Percentiles rank a stretch among this genome's conserved stretches.
Conservation (phyloP, 2,797 vertebrate species). For the Labeo calbasu region DNA sequence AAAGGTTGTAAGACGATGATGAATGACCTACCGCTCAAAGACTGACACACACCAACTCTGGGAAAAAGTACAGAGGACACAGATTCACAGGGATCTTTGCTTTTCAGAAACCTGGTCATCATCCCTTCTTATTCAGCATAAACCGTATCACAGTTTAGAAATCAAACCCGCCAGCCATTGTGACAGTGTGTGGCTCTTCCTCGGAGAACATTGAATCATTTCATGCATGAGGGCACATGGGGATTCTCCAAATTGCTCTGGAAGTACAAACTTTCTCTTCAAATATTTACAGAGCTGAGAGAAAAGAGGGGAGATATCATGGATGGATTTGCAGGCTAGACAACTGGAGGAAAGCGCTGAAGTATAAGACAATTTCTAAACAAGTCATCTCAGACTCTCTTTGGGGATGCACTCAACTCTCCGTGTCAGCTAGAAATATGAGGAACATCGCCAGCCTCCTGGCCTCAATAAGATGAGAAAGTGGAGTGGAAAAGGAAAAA, state of each 20-base stretch:
- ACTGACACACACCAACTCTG: not conserved
- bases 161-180: not conserved
- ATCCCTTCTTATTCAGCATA: slow-evolving; percentile 3
- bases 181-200: slow-evolving; percentile 6
- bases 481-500: not conserved
- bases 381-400: slow-evolving; percentile 44
- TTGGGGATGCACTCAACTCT: slow-evolving; percentile 44
- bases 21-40: slow-evolving; percentile 44
- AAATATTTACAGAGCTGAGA: slow-evolving; percentile 34
- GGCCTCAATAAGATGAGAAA: slow-evolving; percentile 40
- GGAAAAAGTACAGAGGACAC: not conserved
- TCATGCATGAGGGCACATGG: slow-evolving; percentile 38
- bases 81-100: not conserved
- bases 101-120: not conserved
- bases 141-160: slow-evolving; percentile 2
- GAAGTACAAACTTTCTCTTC: slow-evolving; percentile 36
- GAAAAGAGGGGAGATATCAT: slow-evolving; percentile 1
- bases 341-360: slow-evolving; percentile 29
- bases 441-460: slow-evolving; percentile 34
- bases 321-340: slow-evolving; percentile 32
- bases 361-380: slow-evolving; percentile 46
- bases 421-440: slow-evolving; percentile 46
- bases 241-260: slow-evolving; percentile 41
- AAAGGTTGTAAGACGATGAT: slow-evolving; percentile 35
- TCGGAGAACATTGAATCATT: slow-evolving; percentile 20